phyloP scores from a whole-genome alignment of 2,797 vertebrate genomes.

The Eulemur mongoz region DNA sequence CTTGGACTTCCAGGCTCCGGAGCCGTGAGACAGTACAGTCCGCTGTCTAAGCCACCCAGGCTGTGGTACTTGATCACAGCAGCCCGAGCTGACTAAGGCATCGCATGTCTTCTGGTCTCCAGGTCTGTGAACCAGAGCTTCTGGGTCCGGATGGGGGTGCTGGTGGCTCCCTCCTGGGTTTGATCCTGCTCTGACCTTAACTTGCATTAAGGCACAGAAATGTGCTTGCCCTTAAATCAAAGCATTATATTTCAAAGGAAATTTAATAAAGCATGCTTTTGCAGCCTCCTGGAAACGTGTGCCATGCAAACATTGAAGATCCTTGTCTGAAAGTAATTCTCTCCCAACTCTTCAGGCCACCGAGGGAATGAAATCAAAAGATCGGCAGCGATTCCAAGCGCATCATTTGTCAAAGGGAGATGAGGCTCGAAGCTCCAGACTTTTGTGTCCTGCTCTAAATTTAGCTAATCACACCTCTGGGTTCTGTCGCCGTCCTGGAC shows the following conservation, averaged over 20 bases:
- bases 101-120: neutral
- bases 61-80: accelerated
- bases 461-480: slow-evolving; percentile 52
- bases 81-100: accelerated
- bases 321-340: slow-evolving; percentile 58
- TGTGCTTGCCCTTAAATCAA: slow-evolving; percentile 47
- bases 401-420: slow-evolving; percentile 46
- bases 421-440: slow-evolving; percentile 34
- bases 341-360: slow-evolving; percentile 22
- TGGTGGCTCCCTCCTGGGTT: neutral
- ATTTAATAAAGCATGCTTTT: slow-evolving; percentile 40
- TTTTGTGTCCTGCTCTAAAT: slow-evolving; percentile 64
- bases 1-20: neutral
- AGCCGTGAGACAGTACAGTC: accelerated
- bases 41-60: accelerated
- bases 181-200: neutral
- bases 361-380: slow-evolving; percentile 60
- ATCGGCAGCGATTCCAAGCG: neutral
- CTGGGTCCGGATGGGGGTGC: accelerated
- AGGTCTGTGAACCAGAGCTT: neutral
- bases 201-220: neutral
- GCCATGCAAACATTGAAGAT: slow-evolving; percentile 42
- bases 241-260: slow-evolving; percentile 59
- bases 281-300: neutral
- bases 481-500: slow-evolving; percentile 14